These are phyloP conservation scores for Thunnus albacares DNA, from an alignment of 2,797 vertebrate genomes.

Conservation along the genomic window DNA sequence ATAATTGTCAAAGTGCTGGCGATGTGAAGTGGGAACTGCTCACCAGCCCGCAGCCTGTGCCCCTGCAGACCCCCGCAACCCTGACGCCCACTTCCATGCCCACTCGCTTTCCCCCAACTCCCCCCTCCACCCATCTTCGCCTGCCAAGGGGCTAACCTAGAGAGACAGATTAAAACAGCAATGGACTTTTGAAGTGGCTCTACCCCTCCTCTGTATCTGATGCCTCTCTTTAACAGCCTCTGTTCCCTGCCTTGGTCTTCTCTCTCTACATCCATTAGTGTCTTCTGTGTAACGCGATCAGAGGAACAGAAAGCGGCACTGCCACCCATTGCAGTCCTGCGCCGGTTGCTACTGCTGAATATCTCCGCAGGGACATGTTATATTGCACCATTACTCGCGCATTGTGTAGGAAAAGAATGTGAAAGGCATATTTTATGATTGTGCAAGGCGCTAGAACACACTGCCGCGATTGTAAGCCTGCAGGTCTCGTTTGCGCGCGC, in stretches of 20 bases:
- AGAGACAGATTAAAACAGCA: constrained; percentile 59
- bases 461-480: constrained; percentile 27
- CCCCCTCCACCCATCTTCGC: constrained; percentile 6
- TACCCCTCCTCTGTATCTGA: constrained; percentile 50
- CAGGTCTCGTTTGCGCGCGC: constrained; percentile 13
- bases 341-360: constrained; percentile 8
- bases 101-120: constrained; percentile 26
- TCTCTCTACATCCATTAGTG: constrained; percentile 59
- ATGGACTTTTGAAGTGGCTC: constrained; percentile 60
- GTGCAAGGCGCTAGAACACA: constrained; percentile 28
- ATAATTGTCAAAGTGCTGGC: constrained; percentile 79
- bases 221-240: constrained; percentile 46
- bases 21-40: constrained; percentile 61
- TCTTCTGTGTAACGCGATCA: constrained; percentile 60
- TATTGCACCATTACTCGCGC: constrained; percentile 6
- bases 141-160: constrained; percentile 52
- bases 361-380: constrained; percentile 33
- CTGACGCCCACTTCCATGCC: constrained; percentile 48
- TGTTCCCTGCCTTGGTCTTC: constrained; percentile 30
- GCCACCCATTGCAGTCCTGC: constrained; percentile 30
- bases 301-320: constrained; percentile 1
- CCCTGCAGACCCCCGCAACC: constrained; percentile 51
- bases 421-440: constrained; percentile 49
- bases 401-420: constrained; percentile 43
- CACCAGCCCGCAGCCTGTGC: constrained; percentile 42